A percentile compares a stretch with the other conserved stretches of the same genome.
These are phyloP conservation scores for Pollachius pollachius DNA, from an alignment of 2,113 vertebrate genomes.

Conservation along the genomic window DNA sequence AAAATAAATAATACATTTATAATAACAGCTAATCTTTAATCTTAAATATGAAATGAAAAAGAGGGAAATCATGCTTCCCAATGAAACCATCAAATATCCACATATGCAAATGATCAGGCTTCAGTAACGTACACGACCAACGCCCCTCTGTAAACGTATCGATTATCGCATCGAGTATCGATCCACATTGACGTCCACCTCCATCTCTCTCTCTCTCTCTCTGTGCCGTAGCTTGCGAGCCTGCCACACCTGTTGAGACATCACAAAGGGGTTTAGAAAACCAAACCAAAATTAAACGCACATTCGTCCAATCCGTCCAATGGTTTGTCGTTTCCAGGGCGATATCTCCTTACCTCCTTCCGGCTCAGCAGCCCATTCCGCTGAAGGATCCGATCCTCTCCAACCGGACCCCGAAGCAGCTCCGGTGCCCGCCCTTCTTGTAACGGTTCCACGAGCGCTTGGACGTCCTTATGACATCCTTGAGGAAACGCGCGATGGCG, in stretches of 20 bases:
- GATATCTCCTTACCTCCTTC: constrained; percentile 20
- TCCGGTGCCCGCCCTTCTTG: constrained; percentile 74
- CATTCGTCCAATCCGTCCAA: not conserved
- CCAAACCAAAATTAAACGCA: not conserved
- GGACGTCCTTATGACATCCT: constrained; percentile 66
- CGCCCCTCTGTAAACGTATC: too few species aligned
- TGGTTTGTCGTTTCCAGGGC: too few species aligned
- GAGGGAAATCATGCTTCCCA: constrained; percentile 11
- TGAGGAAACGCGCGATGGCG: constrained; percentile 56
- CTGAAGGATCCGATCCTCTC: constrained; percentile 79
- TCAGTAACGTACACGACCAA: too few species aligned
- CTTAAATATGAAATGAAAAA: constrained; percentile 7
- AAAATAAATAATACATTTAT: constrained; percentile 56
- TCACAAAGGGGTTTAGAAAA: constrained; percentile 5
- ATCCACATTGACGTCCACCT: too few species aligned
- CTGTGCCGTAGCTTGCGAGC: not conserved
- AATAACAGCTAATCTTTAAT: constrained; percentile 29
- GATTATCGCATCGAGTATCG: too few species aligned
- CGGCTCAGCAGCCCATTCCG: constrained; percentile 73
- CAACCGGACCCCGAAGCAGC: constrained; percentile 78
- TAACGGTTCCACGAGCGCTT: constrained; percentile 73
- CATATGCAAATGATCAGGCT: too few species aligned
- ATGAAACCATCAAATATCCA: constrained; percentile 27
- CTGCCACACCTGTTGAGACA: constrained; percentile 33
- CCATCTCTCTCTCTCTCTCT: too few species aligned